Evolutionary conservation across 2,888 invertebrate genomes (phyloP).

Genomic region (Drosophila acutilabella): DNA sequence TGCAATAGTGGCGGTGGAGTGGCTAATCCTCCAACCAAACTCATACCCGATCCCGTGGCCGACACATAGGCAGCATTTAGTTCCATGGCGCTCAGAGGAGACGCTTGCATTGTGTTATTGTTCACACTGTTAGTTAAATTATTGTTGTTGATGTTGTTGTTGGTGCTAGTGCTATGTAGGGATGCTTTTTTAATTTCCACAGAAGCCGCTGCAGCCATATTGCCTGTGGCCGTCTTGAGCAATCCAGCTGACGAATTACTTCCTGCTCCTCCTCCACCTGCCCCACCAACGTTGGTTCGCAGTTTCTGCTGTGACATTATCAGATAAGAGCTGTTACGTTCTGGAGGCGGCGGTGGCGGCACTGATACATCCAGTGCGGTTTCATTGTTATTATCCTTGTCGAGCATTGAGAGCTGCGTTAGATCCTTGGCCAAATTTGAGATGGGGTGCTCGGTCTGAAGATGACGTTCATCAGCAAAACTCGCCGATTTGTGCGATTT

Average conservation of each 20-base stretch:
- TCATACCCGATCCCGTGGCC: conserved; percentile 55
- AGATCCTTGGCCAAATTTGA: conserved; percentile 82
- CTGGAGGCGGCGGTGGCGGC: conserved; percentile 91
- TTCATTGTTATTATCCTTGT: conserved; percentile 71
- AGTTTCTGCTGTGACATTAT: conserved; percentile 89
- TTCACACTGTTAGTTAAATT: conserved; percentile 57
- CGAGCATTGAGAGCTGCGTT: conserved; percentile 76
- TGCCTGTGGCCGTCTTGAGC: conserved; percentile 79
- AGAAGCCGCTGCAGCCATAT: conserved; percentile 70
- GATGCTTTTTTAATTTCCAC: conserved; percentile 69
- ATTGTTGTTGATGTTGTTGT: conserved; percentile 71
- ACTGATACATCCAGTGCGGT: conserved; percentile 47
- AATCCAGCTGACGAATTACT: conserved; percentile 74
- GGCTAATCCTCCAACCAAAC: conserved; percentile 39
- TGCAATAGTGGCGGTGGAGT: conserved; percentile 68
- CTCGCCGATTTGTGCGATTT: conserved; percentile 84
- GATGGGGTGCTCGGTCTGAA: conserved; percentile 82
- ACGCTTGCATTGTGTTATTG: conserved; percentile 59
- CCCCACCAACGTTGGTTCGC: conserved; percentile 50
- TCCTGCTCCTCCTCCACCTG: conserved; percentile 27
- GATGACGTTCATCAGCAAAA: conserved; percentile 84
- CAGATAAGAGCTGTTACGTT: conserved; percentile 94
- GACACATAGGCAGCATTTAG: conserved; percentile 73
- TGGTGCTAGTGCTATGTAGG: conserved; percentile 45
- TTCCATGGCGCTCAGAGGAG: conserved; percentile 70